Base-by-base conservation (phyloP, 2,888 invertebrate species). In the Agelastica alni region DNA sequence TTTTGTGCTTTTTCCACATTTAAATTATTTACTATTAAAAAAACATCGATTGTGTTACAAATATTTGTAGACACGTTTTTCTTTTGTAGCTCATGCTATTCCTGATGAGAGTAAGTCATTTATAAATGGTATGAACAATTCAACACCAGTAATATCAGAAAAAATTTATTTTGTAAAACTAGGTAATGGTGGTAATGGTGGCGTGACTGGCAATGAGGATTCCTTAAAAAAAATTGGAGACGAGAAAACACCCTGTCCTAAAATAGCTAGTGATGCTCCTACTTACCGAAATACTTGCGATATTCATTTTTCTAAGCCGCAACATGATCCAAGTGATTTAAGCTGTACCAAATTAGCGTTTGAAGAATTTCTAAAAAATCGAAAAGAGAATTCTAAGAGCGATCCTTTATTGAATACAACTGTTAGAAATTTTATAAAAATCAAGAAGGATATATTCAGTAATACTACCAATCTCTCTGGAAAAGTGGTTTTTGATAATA, bases 281-380 rank as follows among this genome's bases (percentile, higher is more conserved):
- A 43, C 34, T 44, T 48, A 48, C 13, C 48, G 54, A 61, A 60
- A 58, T 51, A 46, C 55, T 28, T 53, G 58, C 41, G 58, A 56
- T 30, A 59, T 59, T 10, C 56, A 57, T 42, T 61, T 60, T 30
- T 51, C 60, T n/a, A 58, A 56, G 44, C 55, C 54, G 1, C 36
- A 58, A 30, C 53, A 48, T 39, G 55, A 56, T 28, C 53, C 59
- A n/a, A 53, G 46, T 16, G 65, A 65, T 6, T 37, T 60, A 41
- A 53, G 56, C 32, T 53, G 52, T 9, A 58, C 65, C 9, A 67
- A 62, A 53, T 34, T 59, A 17, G 59, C 62, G n/a, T 64, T 63
- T 42, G 67, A 67, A 26, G 61, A 66, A 48, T 66, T 64, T 52
- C 28, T 66, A 10, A 63, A 62, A 45, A 53, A 58, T 12, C 59